Base-by-base conservation (phyloP, 2,113 vertebrate species). In the Bambusicola thoracicus region DNA sequence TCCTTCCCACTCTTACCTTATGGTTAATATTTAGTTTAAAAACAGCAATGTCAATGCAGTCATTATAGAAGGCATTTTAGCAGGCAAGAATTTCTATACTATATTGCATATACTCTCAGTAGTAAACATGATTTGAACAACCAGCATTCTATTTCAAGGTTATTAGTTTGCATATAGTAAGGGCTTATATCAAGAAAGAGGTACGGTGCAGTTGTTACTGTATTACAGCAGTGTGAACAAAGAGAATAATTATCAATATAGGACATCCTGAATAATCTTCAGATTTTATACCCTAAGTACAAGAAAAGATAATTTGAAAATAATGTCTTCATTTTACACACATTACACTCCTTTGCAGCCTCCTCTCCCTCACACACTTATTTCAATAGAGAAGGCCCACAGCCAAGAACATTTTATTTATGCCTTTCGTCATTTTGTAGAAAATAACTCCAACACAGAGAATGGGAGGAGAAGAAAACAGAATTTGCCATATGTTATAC, bases 1-100 rank as follows among this genome's bases (percentile, higher is more conserved):
- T 95, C 76, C 86, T 69, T 95, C 90, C 93, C 87, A 96, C 96
- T 95, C 90, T 85, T 92, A 89, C 94, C 97, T 95, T 97, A 96
- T 97, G 81, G 87, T 38, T 95, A 95, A 92, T 82, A 93, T 88
- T 95, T 90, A 95, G 79, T 86, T 95, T 90, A 85, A 89, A 94
- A 96, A 67, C 40, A 94, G 82, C 12, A 86, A 95, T 96, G 63
- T 95, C 92, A 97, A 84, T 95, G 92, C 41, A 92, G 68, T 8
- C 41, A 79, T 95, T 97, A 95, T 58, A 90, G 92, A 90, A 93
- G 89, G 93, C 11, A 53, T n/a, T 95, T 90, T 49, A 93, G 67
- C 77, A 93, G 61, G 55, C 59, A 87, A 96, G 89, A 8, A 96
- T 92, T 70, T 58, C 30, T 92, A 30, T 65, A 36, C 18, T 92